Percentiles rank a stretch among this genome's conserved stretches.
Conservation (phyloP, 2,888 invertebrate species). For the Cataglyphis altisquamis region DNA sequence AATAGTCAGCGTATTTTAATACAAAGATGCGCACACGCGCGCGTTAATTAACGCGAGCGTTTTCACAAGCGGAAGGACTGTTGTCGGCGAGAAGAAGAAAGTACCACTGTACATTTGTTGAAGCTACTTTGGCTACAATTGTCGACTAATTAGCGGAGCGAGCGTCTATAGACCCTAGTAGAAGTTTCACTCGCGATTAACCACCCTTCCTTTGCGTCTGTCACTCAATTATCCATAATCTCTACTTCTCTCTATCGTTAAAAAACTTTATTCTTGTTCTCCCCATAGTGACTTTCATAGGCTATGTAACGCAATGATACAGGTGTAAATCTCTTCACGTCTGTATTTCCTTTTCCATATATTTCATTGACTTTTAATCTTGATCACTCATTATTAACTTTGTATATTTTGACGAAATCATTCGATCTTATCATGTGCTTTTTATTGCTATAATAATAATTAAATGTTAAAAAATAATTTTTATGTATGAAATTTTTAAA, state of each 20-base stretch:
- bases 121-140: constrained; percentile 52
- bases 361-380: background rate
- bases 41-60: constrained; percentile 73
- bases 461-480: background rate
- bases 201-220: constrained; percentile 1
- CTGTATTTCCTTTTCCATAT: background rate
- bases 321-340: background rate
- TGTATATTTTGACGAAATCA: background rate
- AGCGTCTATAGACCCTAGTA: background rate
- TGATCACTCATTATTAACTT: background rate
- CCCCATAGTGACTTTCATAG: background rate
- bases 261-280: background rate
- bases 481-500: background rate
- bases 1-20: constrained; percentile 77
- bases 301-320: background rate
- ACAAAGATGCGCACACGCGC: constrained; percentile 55
- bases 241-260: background rate
- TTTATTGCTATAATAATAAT: background rate
- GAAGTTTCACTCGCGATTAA: constrained; percentile 45
- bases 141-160: constrained; percentile 43
- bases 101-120: constrained; percentile 32
- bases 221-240: constrained; percentile 9
- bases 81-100: constrained; percentile 49
- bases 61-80: constrained; percentile 55
- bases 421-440: background rate